Evolutionary conservation across 2,888 invertebrate species (phyloP).

Genomic region (Keiferia lycopersicella): DNA sequence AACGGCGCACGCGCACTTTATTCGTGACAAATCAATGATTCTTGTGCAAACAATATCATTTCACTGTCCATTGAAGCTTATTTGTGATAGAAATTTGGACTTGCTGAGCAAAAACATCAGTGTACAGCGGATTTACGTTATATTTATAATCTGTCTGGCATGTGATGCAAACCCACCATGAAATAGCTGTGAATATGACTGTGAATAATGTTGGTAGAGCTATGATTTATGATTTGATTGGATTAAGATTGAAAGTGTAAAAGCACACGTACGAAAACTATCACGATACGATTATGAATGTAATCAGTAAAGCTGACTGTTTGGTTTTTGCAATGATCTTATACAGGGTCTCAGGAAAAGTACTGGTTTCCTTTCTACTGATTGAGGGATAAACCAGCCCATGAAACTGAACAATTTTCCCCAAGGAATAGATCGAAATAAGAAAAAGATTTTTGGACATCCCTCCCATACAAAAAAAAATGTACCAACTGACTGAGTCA

Average conservation of each 20-base stretch:
- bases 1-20: constrained; percentile 12
- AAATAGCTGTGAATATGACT: neutral
- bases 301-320: neutral
- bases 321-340: neutral
- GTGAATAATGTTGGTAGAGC: neutral
- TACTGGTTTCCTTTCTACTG: no score
- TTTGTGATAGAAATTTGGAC: neutral
- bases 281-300: neutral
- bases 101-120: neutral
- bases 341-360: no score
- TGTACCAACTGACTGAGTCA: no score
- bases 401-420: no score
- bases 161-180: neutral
- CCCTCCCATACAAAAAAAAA: no score
- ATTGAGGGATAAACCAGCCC: no score
- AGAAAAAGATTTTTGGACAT: no score
- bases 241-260: constrained; percentile 1
- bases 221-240: constrained; percentile 7
- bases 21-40: neutral
- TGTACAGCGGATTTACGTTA: neutral
- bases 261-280: neutral
- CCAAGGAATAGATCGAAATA: no score
- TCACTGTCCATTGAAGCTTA: neutral
- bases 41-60: neutral
- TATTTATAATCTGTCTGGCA: neutral